Evolutionary conservation across 2,888 invertebrate species (phyloP), one percentile per base, ranked within the genome.

Genomic region (Eupithecia insigniata): DNA sequence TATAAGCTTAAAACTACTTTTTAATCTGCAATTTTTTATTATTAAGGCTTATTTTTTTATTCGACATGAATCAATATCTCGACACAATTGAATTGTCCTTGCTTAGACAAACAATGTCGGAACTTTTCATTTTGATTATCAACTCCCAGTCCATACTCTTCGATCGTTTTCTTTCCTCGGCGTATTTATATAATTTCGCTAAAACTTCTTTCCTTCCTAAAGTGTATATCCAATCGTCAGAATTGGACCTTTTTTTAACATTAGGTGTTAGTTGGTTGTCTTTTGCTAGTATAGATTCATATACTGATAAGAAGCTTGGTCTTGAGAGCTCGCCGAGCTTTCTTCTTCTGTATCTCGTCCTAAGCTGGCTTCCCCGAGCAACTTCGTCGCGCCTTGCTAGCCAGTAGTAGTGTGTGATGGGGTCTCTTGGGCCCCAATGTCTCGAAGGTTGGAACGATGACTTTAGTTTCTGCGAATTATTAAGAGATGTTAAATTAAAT

Each of bases 341-440:
- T 1, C 89, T 84, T 16, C 88, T 79, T 26, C 82, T 80, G 75
- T 88, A 89, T 34, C 84, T 80, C 1, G 78, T 80, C 6, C 80
- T 77, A 0, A 73, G 67, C 1, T 78, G 60, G 67, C 82, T 79
- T 0, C 81, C 84, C 2, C 84, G 78, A 1, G 83, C 83, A 5
- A 79, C 66, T 68, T 89, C 88, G 34, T 91, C 90, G 1, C 92
- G 85, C 3, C 89, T 83, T 12, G 90, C 86, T 72, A 90, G 76
- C 93, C 93, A 93, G 80, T 92, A 91, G 81, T 93, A 91, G 74
- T 92, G 92, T 0, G 90, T 88, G 75, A 94, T 91, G 8, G 93
- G 93, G 76, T 93, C 93, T 43, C 92, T 83, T 0, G 93, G 93
- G 2, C 93, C 93, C 93, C 93, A 94, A 72, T 92, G 91, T 1